Base-by-base conservation (phyloP, 2,797 vertebrate species). In the Benthosema pterotum region DNA sequence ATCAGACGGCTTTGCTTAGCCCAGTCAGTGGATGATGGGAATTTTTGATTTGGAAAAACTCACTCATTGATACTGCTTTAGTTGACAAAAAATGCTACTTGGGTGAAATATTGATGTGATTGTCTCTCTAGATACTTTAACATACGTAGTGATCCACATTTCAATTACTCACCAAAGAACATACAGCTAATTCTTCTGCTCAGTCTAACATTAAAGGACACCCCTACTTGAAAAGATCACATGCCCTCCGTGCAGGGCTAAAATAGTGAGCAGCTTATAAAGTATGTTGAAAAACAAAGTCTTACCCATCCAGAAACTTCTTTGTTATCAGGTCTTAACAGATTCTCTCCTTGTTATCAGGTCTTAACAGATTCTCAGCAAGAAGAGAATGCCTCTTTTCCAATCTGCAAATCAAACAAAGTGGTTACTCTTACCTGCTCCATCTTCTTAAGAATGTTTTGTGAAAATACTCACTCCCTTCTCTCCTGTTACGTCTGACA, bases 331-430 rank as follows among this genome's bases (percentile, higher is more conserved):
- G 92, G 91, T 94, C 93, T 94, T 93, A 93, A 95, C 93, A 94
- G 94, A 95, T 92, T 96, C 93, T 94, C 94, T n/a, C 93, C 92
- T 87, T 92, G 87, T 93, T 94, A 94, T 94, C 91, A 92, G 92
- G 91, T 94, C 93, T 94, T 93, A 93, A 95, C 93, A 94, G 94
- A 95, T 92, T 96, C 93, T 94, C 94, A 87, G 91, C 92, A 95
- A 94, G 93, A 92, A 88, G 94, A 93, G 89, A 93, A 19, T 67
- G 65, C 92, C 92, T 94, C 95, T 93, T 95, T 95, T 93, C 94
- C 93, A 92, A 97, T 96, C 97, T 99, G 96, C 91, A 97, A 98
- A 96, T 97, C 91, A 98, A 97, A 95, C 92, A 97, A 93, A 94
- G 91, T 85, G 88, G 94, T 97, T 95, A 97, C 95, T 97, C 95